Base-by-base conservation (phyloP, 2,113 vertebrate species). In the Morone chrysops region DNA sequence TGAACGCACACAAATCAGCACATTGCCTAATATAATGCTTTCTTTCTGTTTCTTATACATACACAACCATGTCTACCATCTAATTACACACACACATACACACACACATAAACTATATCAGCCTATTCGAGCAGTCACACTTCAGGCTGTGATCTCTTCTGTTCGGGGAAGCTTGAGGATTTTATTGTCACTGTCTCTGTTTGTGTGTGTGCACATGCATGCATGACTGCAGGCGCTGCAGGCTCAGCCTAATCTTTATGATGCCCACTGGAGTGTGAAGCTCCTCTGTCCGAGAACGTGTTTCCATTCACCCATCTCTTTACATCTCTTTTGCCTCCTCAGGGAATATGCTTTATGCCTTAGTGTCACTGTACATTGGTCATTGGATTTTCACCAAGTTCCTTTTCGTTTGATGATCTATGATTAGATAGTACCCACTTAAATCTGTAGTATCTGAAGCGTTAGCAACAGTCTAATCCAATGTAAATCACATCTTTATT, bases 231-330 rank as follows among this genome's bases (percentile, higher is more conserved):
- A 76, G 81, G 78, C 75, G 47, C 31, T 82, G 81, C 73, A 74
- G 81, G 85, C 81, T 75, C 80, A 61, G 75, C 68, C 81, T 89
- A 79, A 83, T 87, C 85, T 77, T 70, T 60, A 62, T 78, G 80
- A 87, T 92, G 78, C 70, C 78, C 78, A 83, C 40, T 84, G 81
- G 66, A 89, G 84, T 90, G 89, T 91, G 84, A 89, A 83, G 67
- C 86, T 75, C 48, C 57, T 71, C 86, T 84, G 86, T 85, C 73
- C 31, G 14, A 65, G 53, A 81, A 83, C 76, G 80, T 85, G 86
- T 87, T 91, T 89, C 70, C 61, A 60, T 82, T 86, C 40, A 20
- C 22, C 74, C 70, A 45, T 82, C 67, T 84, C 70, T 88, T 74
- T 80, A 68, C 75, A 43, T 80, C 45, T 53, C 25, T 53, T 9